Conservation (phyloP, 2,797 vertebrate species). For the Heliangelus exortis region DNA sequence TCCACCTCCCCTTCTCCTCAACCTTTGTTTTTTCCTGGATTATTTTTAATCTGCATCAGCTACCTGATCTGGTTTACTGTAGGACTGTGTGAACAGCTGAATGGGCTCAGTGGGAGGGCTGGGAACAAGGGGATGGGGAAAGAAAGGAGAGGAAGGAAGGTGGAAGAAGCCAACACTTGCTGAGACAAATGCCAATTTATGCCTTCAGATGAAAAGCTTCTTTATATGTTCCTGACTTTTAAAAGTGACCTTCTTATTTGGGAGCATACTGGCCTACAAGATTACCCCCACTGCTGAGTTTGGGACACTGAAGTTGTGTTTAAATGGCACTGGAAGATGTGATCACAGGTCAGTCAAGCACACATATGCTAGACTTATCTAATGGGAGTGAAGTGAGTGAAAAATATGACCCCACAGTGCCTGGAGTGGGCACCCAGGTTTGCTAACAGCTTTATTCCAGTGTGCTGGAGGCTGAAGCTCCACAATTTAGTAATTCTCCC, state of each 20-base stretch:
- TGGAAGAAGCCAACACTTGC: slow-evolving; percentile 3
- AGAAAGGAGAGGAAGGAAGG: slow-evolving; percentile 1
- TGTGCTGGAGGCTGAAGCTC: neutral
- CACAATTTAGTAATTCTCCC: neutral
- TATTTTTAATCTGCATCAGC: slow-evolving; percentile 59
- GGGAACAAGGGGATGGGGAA: slow-evolving; percentile 29
- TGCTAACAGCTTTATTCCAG: neutral
- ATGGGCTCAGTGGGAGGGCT: slow-evolving; percentile 63
- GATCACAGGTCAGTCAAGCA: neutral
- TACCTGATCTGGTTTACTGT: slow-evolving; percentile 51
- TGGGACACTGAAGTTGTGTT: neutral
- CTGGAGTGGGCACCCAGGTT: neutral
- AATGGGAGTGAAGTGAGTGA: neutral
- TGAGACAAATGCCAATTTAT: neutral
- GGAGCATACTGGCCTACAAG: neutral
- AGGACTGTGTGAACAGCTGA: slow-evolving; percentile 69
- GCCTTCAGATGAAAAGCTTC: neutral
- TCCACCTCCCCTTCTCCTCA: slow-evolving; percentile 41
- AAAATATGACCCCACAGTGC: neutral
- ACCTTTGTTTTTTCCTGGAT: slow-evolving; percentile 61
- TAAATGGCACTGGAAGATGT: neutral
- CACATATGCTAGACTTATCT: neutral
- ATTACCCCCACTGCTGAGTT: neutral
- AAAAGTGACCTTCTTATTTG: neutral
- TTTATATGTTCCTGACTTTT: neutral